phyloP scores from a whole-genome alignment of 2,888 invertebrate species.

The Parapristionchus giblindavisi region DNA sequence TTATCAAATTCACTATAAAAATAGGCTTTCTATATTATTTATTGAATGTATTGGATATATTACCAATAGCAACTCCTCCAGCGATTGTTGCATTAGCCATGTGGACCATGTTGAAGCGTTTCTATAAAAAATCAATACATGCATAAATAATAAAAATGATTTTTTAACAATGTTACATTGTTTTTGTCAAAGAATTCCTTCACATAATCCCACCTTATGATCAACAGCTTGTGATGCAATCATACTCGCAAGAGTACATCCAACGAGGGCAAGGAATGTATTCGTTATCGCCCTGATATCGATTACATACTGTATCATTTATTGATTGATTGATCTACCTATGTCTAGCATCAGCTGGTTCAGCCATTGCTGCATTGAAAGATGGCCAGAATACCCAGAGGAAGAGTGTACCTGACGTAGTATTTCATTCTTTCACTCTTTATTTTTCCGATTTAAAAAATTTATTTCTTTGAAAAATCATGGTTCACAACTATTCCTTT shows the following conservation, averaged over 20 bases:
- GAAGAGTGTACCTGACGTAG: slow-evolving; percentile 86
- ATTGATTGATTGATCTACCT: slow-evolving; percentile 70
- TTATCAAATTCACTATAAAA: neutral
- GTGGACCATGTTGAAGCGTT: slow-evolving; percentile 70
- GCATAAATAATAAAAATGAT: too few species aligned
- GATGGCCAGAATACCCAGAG: slow-evolving; percentile 97
- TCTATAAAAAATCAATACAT: too few species aligned
- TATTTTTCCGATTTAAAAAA: too few species aligned
- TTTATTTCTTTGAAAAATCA: too few species aligned
- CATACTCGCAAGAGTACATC: slow-evolving; percentile 83
- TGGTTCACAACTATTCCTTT: too few species aligned
- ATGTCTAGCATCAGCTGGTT: slow-evolving; percentile 61
- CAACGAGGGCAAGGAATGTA: slow-evolving; percentile 86
- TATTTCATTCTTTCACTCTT: too few species aligned
- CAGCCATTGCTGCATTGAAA: slow-evolving; percentile 82
- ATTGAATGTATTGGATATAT: neutral
- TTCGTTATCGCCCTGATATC: slow-evolving; percentile 82
- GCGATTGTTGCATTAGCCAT: slow-evolving; percentile 73
- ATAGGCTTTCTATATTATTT: neutral
- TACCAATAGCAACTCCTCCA: slow-evolving; percentile 59
- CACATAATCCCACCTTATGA: too few species aligned
- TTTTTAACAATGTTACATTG: too few species aligned
- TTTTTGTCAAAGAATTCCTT: too few species aligned
- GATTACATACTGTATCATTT: neutral
- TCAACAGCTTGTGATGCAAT: slow-evolving; percentile 82